Evolutionary conservation across 2,797 vertebrate genomes (phyloP), one percentile per base, ranked within the genome.

Genomic region (Xenentodon cancila): DNA sequence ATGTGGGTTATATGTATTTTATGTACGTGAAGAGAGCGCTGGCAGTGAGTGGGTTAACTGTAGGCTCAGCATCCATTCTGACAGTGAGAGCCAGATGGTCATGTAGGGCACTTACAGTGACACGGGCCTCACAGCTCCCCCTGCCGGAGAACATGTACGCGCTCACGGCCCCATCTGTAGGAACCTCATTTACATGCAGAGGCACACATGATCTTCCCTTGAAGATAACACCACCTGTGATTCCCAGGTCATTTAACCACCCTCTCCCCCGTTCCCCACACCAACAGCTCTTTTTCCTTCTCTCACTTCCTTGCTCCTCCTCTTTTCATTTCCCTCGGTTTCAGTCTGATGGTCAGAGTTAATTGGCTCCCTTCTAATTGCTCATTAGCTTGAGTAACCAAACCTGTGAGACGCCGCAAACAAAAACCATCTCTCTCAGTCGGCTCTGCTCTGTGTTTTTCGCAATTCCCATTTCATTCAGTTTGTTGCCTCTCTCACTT

Each of bases 351-450:
- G 89, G 80, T 79, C 85, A 91, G 73, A 88, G 84, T 90, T 93
- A 93, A 94, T 93, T 91, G 90, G 90, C 91, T 89, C 81, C 88
- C 87, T 84, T 94, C 84, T 93, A 91, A 92, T 93, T 92, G 88
- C 88, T 91, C 88, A 86, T 93, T 91, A 93, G 86, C 84, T 82
- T 61, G 79, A 82, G 79, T 82, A 92, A 85, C 85, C 84, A 89
- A 91, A 91, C 81, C 75, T 83, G 84, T 74, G 74, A 87, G 64
- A 87, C 76, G 64, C 47, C 64, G 70, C 79, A 86, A 91, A 85
- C 73, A 85, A 75, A 53, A 44, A 30, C 55, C 42, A 72, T 52
- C 73, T 70, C 67, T 67, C 69, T 61, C 15, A 0, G 54, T 79
- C 20, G 3, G 42, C 63, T 61, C 64, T 3, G 47, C 3, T 22